These are phyloP conservation scores for Microcebus jonahi DNA, from an alignment of 2,113 vertebrate species.

Conservation along the genomic window DNA sequence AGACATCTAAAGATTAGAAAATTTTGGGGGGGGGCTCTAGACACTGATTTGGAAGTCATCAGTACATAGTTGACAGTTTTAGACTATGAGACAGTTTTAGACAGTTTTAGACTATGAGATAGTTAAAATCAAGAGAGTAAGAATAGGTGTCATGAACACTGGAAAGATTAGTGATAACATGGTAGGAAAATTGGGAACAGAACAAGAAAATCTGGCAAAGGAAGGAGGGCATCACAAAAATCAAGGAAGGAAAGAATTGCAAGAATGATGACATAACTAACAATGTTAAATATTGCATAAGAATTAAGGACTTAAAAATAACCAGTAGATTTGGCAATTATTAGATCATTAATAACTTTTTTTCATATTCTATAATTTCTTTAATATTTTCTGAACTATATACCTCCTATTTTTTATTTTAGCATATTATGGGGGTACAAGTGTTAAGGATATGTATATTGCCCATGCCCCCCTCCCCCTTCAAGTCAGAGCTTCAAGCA, in stretches of 20 bases:
- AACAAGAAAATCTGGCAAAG: neutral
- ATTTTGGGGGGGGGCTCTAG: neutral
- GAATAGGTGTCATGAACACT: neutral
- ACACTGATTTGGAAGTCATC: neutral
- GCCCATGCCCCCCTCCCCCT: too few relatives aligned
- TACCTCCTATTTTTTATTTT: too few relatives aligned
- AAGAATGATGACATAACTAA: neutral
- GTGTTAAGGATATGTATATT: too few relatives aligned
- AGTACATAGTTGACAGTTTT: neutral
- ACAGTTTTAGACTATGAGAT: neutral
- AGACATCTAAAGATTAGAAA: neutral
- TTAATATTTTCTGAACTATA: too few relatives aligned
- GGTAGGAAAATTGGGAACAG: neutral
- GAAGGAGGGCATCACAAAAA: neutral
- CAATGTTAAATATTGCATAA: neutral
- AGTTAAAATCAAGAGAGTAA: neutral
- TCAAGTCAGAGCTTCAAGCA: too few relatives aligned
- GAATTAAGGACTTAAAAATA: neutral
- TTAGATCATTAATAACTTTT: neutral
- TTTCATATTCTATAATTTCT: too few relatives aligned
- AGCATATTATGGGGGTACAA: too few relatives aligned
- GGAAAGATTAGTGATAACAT: neutral
- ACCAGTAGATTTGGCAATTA: neutral
- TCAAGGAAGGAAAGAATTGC: neutral
- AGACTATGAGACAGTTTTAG: neutral